A percentile compares a stretch with the other conserved stretches of the same genome.
Evolutionary conservation across 1,140 invertebrate genomes (phyloP).

Genomic region (Drosophila grimshawi): DNA sequence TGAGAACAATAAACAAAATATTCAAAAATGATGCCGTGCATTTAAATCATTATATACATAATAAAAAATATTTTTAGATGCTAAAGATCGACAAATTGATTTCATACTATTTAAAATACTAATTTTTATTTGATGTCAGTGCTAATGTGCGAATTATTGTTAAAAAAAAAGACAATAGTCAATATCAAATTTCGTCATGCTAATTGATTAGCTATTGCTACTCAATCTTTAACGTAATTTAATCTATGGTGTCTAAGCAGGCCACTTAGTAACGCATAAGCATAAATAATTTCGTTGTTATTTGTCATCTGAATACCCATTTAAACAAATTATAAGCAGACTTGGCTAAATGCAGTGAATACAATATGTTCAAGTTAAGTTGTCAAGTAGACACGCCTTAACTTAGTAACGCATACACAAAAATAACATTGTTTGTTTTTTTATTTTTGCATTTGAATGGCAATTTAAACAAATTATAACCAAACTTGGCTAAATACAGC

Average conservation of each 20-base stretch:
- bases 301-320: constrained; percentile 64
- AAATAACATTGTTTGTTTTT: constrained; percentile 25
- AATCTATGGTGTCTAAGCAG: constrained; percentile 14
- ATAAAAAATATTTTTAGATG: neutral
- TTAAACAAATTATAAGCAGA: constrained; percentile 15
- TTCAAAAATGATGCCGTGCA: neutral
- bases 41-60: neutral
- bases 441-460: constrained; percentile 63
- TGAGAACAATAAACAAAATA: neutral
- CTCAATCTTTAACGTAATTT: constrained; percentile 18
- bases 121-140: constrained; percentile 2
- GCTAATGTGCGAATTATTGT: neutral
- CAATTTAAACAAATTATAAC: constrained; percentile 27
- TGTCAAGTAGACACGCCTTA: constrained; percentile 18
- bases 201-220: constrained; percentile 14
- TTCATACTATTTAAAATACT: too few relatives aligned
- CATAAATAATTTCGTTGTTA: constrained; percentile 26
- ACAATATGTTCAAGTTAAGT: constrained; percentile 35
- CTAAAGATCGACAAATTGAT: too few relatives aligned
- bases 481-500: constrained; percentile 23
- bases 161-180: constrained; percentile 9
- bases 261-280: constrained; percentile 10
- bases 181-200: constrained; percentile 31
- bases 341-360: constrained; percentile 14
- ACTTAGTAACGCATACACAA: constrained; percentile 12